Evolutionary conservation across 2,888 invertebrate species (phyloP).

Genomic region (Ommatoiulus sabulosus): DNA sequence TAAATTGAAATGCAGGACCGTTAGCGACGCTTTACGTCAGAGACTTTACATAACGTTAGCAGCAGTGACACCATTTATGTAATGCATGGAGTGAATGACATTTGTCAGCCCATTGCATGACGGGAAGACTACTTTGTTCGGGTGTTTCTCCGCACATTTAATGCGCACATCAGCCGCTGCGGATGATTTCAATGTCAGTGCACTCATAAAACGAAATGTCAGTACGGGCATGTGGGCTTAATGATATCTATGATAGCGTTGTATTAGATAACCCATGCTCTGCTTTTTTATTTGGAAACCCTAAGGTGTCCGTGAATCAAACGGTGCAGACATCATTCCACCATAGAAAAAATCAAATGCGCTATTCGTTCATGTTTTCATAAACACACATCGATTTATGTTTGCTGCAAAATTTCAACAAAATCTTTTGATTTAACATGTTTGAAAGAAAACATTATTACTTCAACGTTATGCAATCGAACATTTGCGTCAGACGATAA

Average conservation of each 20-base stretch:
- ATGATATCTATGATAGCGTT: slow-evolving; percentile 11
- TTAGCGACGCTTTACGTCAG: not conserved
- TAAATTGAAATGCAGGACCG: not conserved
- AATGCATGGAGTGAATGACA: not conserved
- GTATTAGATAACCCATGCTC: not conserved
- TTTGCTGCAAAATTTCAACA: too few relatives aligned
- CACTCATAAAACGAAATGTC: slow-evolving; percentile 21
- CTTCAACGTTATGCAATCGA: not conserved
- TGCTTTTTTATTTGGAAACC: slow-evolving; percentile 5
- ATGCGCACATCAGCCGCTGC: not conserved
- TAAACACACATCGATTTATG: too few relatives aligned
- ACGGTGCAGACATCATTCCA: not conserved
- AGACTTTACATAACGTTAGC: not conserved
- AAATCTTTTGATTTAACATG: not conserved
- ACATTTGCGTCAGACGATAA: too few relatives aligned
- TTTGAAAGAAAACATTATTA: not conserved
- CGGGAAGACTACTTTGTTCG: not conserved
- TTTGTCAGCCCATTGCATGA: not conserved
- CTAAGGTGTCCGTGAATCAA: not conserved
- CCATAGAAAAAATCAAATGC: not conserved
- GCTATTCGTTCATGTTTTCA: not conserved
- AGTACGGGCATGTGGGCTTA: not conserved
- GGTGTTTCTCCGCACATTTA: slow-evolving; percentile 16
- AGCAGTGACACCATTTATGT: not conserved
- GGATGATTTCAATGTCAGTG: slow-evolving; percentile 24